Evolutionary conservation across 2,888 invertebrate species (phyloP), one percentile per base, ranked within the genome.

Genomic region (Desoria tigrina): DNA sequence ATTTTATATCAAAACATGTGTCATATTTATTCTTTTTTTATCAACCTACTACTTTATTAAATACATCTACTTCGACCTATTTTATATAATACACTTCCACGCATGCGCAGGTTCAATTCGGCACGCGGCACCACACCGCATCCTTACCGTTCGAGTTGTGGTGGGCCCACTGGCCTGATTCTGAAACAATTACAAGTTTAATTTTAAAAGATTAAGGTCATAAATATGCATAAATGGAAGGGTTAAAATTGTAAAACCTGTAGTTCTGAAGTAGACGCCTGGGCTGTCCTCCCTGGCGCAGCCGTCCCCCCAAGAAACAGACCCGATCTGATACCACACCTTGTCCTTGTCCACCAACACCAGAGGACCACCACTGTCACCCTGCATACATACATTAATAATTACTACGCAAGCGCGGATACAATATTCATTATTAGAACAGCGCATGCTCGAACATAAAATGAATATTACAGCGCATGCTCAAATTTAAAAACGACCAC

Each of bases 271-370:
- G 56, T 74, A 74, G 23, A 74, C 74, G 1, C 74, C 74, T 1
- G 74, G 74, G 57, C 71, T 63, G 0, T 54, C 62, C 26, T 54
- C 59, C 4, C 60, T 23, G 1, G 68, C 74, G 66, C 74, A 74
- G 2, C 71, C 70, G 49, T 74, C 72, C 0, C 74, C 74, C 74
- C 74, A 75, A 28, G 67, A 66, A 1, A 75, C 75, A 1, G 66
- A 60, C 16, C 68, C 75, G 7, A 75, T 65, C 27, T 71, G 69
- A 28, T 62, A 58, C 72, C 72, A 75, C 4, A 71, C 60, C 42
- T 67, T 61, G 9, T 61, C 60, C 1, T 42, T 27, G 14, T 64
- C 66, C 26, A 71, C 67, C 14, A 63, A 1, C 1, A 73, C 55
- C 11, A 75, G 27, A 0, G 73, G 72, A 6, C 72, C 72, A 16